Evolutionary conservation across 2,113 vertebrate species (phyloP), one percentile per base, ranked within the genome.

Genomic region (Nerophis lumbriciformis): DNA sequence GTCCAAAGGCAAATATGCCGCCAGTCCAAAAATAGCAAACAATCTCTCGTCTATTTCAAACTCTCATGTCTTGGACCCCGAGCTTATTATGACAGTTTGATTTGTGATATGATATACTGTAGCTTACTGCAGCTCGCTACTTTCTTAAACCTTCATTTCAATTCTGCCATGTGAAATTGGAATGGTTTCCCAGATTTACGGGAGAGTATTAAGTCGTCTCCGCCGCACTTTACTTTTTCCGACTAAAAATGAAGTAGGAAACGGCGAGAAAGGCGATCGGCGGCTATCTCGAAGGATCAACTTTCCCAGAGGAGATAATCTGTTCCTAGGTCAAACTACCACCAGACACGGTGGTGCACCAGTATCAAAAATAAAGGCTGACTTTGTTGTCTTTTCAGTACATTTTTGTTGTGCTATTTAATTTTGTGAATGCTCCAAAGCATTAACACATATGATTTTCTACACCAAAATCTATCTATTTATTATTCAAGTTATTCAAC

Each of bases 1-100:
- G 89, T 87, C 89, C 55, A 6, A 92, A 93, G 89, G 93, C 92
- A 96, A 96, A 95, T 93, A 94, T 88, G 93, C 93, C 74, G 68
- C 35, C 21, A 66, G 89, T 93, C 91, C 91, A 94, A 93, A 94
- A 92, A 93, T 86, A 90, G 91, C 92, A 95, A 93, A 94, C 92
- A 93, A 88, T 90, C 87, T 90, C 89, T 93, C 90, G 92, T 90
- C 61, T 66, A 90, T 89, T 91, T 93, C 85, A 87, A 91, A 91
- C 90, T 91, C 90, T 89, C 88, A 90, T 67, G 63, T 70, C 63
- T 64, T 60, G 49, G 44, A 68, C 68, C 57, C 73, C 61, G 8
- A n/a, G 49, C 8, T 16, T 13, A 51, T 35, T 42, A 64, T 53
- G 65, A 53, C 53, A 57, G 54, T 13, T 38, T 70, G 36, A 65